Percentiles rank a stretch among this genome's conserved stretches.
Conservation (phyloP, 1,140 invertebrate species). For the Muscidifurax raptorellus region DNA sequence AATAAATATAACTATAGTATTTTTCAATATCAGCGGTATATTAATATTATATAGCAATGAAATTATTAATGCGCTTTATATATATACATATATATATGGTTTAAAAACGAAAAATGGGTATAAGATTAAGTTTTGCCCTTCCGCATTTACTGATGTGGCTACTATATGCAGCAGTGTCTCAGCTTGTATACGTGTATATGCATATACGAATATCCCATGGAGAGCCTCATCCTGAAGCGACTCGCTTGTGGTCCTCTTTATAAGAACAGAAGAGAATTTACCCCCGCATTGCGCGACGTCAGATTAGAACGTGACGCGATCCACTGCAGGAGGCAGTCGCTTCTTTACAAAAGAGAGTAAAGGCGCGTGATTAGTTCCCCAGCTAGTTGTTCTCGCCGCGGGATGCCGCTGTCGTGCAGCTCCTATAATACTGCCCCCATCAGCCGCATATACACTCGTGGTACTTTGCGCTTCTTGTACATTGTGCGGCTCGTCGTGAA, state of each 20-base stretch:
- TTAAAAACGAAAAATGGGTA: too few species aligned
- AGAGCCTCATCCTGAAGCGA: not conserved
- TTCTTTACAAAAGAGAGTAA: not conserved
- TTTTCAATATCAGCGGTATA: too few species aligned
- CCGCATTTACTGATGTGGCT: too few species aligned
- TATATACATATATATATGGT: too few species aligned
- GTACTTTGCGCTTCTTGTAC: not conserved
- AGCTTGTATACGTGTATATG: not conserved
- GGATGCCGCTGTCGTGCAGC: conserved; percentile 56
- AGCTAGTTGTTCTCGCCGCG: conserved; percentile 65
- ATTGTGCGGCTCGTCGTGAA: not conserved
- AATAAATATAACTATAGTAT: too few species aligned
- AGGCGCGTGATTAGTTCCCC: conserved; percentile 62
- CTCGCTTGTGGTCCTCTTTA: not conserved
- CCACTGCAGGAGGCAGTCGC: conserved; percentile 3
- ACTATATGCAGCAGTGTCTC: too few species aligned
- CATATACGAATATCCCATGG: not conserved
- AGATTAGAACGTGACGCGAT: conserved; percentile 37
- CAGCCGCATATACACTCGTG: not conserved
- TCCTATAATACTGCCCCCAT: conserved; percentile 8
- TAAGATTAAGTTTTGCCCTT: too few species aligned
- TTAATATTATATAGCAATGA: too few species aligned
- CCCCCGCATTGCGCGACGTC: not conserved
- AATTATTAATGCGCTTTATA: too few species aligned
- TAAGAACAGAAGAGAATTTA: not conserved